Evolutionary conservation across 2,797 vertebrate genomes (phyloP), one percentile per base, ranked within the genome.

Genomic region (Spinus olivaceus): DNA sequence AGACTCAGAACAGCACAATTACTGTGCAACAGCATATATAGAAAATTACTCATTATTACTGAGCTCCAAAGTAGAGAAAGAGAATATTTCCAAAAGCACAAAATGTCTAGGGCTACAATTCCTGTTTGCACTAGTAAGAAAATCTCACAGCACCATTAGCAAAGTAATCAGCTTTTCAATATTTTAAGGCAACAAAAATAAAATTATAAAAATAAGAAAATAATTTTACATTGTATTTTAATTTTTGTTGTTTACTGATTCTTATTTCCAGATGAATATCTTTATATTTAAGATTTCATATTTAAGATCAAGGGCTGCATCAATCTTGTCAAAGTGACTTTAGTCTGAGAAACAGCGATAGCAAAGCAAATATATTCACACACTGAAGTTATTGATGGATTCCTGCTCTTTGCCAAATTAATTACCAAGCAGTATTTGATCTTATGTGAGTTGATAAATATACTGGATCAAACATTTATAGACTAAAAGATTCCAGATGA

Each of bases 21-120:
- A 92, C 73, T 74, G 70, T 86, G 72, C 54, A 60, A 83, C 0
- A 0, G 37, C 50, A 53, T 88, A 90, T 74, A 90, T 42, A 89
- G 79, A 91, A 88, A 92, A 96, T 92, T 69, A 63, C n/a, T 83
- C 41, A 78, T 88, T 92, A 92, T 86, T 91, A 94, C 72, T 83
- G 65, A 86, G 44, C 54, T 90, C n/a, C 33, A n/a, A 91, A 90
- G 35, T 30, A 69, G 54, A 93, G 50, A 93, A 93, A 80, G 7
- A 71, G 32, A 83, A 66, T 49, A 83, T 88, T 92, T 83, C 70
- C 53, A 66, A 90, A 92, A 65, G 59, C 50, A 46, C 37, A 79
- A 78, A 87, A 47, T 71, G 12, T 72, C 22, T 85, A 76, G 60
- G 53, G 23, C 8, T 83, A 14, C 76, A 78, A 81, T 74, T 93